These are phyloP conservation scores for Ceratosolen solmsi DNA, from an alignment of 1,140 invertebrate species.

Conservation along the genomic window DNA sequence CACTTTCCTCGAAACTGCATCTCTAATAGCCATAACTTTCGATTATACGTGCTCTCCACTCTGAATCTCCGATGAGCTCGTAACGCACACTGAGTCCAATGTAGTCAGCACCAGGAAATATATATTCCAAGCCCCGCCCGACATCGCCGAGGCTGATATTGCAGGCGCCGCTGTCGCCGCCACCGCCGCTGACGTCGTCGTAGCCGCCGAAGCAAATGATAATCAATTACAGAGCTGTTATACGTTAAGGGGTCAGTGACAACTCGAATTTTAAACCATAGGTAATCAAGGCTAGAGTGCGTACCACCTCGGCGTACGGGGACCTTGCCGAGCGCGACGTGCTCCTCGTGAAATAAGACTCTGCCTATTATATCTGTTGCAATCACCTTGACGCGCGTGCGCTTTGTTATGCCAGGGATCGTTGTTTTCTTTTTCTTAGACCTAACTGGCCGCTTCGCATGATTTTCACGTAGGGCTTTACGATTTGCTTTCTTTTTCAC, in stretches of 20 bases:
- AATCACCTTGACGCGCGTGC: neutral
- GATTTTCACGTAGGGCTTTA: neutral
- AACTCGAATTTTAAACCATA: slow-evolving; percentile 9
- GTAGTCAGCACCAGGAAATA: neutral
- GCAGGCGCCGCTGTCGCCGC: neutral
- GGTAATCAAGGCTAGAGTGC: slow-evolving; percentile 6
- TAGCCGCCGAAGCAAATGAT: slow-evolving; percentile 4
- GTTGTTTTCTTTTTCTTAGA: neutral
- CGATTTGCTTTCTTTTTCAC: neutral
- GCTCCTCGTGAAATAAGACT: neutral
- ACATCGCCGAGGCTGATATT: slow-evolving; percentile 24
- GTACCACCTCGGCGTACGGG: neutral
- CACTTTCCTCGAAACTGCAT: neutral
- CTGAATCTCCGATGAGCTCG: neutral
- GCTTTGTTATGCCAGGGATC: neutral
- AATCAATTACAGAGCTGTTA: slow-evolving; percentile 32
- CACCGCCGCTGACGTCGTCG: neutral
- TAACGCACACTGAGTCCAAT: neutral
- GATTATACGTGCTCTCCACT: no score
- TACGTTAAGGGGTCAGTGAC: slow-evolving; percentile 30
- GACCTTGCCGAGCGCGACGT: slow-evolving; percentile 7
- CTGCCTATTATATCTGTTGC: neutral
- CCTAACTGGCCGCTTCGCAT: neutral
- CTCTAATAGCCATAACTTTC: neutral
- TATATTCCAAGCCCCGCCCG: neutral